phyloP scores from a whole-genome alignment of 2,888 invertebrate genomes.

The Brachylomia viminalis region DNA sequence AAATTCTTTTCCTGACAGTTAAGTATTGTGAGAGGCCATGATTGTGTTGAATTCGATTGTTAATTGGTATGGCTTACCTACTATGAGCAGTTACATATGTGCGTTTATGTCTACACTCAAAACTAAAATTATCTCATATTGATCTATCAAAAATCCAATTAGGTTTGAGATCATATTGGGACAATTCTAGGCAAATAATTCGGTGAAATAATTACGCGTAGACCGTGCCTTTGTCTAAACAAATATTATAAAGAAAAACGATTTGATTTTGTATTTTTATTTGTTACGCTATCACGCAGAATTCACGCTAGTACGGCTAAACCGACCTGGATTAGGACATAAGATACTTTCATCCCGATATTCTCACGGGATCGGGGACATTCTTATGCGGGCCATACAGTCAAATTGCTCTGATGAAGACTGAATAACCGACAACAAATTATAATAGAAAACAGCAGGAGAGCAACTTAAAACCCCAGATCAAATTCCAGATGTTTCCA shows the following conservation, averaged over 20 bases:
- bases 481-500: slow-evolving; percentile 52
- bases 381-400: no score
- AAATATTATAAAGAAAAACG: no score
- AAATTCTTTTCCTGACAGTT: no score
- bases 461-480: slow-evolving; percentile 23
- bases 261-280: no score
- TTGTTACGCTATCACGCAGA: no score
- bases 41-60: neutral
- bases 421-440: slow-evolving; percentile 9
- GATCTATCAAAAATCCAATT: neutral
- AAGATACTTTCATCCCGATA: no score
- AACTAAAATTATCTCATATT: no score
- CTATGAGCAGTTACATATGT: no score
- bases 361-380: no score
- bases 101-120: no score
- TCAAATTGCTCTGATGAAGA: slow-evolving; percentile 12
- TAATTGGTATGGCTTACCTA: neutral
- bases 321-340: no score
- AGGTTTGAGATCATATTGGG: neutral
- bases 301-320: no score
- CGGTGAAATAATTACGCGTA: neutral
- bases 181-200: neutral
- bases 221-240: neutral
- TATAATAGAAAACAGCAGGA: slow-evolving; percentile 37
- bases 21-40: neutral